A percentile compares a stretch with the other conserved stretches of the same genome.
Evolutionary conservation across 2,888 invertebrate species (phyloP).

Genomic region (Hipparchia semele): DNA sequence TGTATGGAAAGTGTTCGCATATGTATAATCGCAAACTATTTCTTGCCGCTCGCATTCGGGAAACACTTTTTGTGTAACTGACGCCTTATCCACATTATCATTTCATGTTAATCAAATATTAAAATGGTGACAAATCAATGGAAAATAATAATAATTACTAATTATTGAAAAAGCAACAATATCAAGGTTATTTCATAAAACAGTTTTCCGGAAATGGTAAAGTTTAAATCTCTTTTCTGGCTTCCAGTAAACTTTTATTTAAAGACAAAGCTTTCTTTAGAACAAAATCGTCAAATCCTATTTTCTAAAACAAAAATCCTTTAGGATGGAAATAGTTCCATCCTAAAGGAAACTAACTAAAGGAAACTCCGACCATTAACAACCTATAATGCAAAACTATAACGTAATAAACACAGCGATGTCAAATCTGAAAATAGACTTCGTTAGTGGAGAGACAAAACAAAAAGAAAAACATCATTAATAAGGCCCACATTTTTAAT

Average conservation of each 20-base stretch:
- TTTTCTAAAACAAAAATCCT: background rate
- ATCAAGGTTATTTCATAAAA: too few relatives aligned
- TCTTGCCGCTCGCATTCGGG: too few relatives aligned
- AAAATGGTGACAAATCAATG: constrained; percentile 37
- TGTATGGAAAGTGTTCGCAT: too few relatives aligned
- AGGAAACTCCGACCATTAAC: background rate
- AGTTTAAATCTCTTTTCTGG: too few relatives aligned
- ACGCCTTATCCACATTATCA: constrained; percentile 12
- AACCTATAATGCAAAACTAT: background rate
- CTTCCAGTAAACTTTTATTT: too few relatives aligned
- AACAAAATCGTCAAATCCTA: background rate
- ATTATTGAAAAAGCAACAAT: background rate
- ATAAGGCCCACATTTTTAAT: background rate
- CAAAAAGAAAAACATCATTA: background rate
- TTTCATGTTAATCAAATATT: constrained; percentile 26
- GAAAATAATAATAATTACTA: background rate
- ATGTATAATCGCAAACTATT: too few relatives aligned
- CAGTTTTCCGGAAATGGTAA: too few relatives aligned
- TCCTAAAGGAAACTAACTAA: too few relatives aligned
- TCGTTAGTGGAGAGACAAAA: background rate
- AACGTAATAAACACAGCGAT: background rate
- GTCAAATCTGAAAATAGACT: constrained; percentile 10
- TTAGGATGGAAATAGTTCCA: too few relatives aligned
- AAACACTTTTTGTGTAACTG: too few relatives aligned
- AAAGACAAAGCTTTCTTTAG: too few relatives aligned